Base-by-base conservation (phyloP, 2,797 vertebrate genomes). In the Chaetodon trifasciatus region DNA sequence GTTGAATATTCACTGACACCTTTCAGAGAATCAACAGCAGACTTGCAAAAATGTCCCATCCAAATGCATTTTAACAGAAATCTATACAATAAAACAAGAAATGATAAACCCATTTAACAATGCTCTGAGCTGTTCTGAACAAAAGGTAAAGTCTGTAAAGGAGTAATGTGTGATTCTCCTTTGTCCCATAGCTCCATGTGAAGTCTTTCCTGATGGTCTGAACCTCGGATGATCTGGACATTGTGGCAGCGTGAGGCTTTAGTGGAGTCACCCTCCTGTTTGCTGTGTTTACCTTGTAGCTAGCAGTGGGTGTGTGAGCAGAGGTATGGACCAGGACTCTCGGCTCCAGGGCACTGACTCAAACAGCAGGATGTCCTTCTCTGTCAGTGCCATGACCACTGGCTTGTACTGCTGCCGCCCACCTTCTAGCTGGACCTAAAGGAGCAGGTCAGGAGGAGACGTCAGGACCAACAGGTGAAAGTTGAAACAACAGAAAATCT, bases 301-400 rank as follows among this genome's bases (percentile, higher is more conserved):
- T 3, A 99, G 94, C 75, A 99, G 95, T 0, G 98, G 97, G 91
- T 98, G 97, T 68, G 97, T 99, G 79, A 97, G 95, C 85, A 97
- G 94, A 0, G 98, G 98, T 0, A 94, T 90, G 24, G 96, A 95
- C 98, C 98, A 99, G 62, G 96, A 95, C 1, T 99, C 98, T 79
- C 95, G 87, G 73, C 94, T 97, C 97, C 97, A 98, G 0, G 98
- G 98, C 93, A 99, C 97, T 0, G 95, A 96, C 0, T 98, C 96
- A 39, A 98, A 99, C 13, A 99, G 95, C 89, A 98, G 93, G 91
- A 99, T 95, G 91, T 99, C 98, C 88, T 98, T 99, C 89, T 99
- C 98, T 0, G 97, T 99, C 91, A 99, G 93, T 0, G 97, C 97
- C 96, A 98, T 96, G 64, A 99, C 95, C 6, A 97, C 90, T 0